Evolutionary conservation across 2,797 vertebrate species (phyloP).

Genomic region (Fratercula arctica): DNA sequence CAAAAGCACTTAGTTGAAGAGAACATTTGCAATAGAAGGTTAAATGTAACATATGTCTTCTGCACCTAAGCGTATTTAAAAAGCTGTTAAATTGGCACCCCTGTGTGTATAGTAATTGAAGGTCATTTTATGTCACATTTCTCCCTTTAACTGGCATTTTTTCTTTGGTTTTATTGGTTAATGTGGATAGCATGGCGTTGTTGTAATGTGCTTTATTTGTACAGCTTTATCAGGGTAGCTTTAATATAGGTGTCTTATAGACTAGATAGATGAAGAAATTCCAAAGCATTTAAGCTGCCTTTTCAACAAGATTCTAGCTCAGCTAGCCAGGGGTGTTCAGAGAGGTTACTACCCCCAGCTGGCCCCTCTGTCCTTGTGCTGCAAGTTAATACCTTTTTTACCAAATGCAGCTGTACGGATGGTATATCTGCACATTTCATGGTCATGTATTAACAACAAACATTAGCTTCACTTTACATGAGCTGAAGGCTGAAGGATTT

Average conservation of each 20-base stretch:
- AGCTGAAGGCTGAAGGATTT: background rate
- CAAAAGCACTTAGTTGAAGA: constrained; percentile 16
- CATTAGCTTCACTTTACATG: background rate
- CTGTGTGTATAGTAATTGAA: constrained; percentile 41
- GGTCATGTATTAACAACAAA: background rate
- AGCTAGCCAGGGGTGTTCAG: background rate
- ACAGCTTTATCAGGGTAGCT: background rate
- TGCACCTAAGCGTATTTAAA: constrained; percentile 26
- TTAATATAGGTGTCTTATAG: background rate
- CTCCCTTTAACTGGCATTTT: background rate
- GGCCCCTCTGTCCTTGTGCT: background rate
- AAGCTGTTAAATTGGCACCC: constrained; percentile 53
- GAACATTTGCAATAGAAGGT: constrained; percentile 22
- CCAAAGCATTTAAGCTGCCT: background rate
- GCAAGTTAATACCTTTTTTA: background rate
- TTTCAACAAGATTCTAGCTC: background rate
- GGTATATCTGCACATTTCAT: background rate
- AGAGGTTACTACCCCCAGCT: background rate
- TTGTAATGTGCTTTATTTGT: background rate
- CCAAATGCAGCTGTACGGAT: background rate
- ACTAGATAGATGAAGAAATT: background rate
- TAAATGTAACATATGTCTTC: constrained; percentile 27
- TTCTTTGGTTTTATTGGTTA: background rate
- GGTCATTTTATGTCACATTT: constrained; percentile 33
- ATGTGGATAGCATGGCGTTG: background rate